Conservation (phyloP, 2,797 vertebrate species). For the Hypotaenidia philippensis region DNA sequence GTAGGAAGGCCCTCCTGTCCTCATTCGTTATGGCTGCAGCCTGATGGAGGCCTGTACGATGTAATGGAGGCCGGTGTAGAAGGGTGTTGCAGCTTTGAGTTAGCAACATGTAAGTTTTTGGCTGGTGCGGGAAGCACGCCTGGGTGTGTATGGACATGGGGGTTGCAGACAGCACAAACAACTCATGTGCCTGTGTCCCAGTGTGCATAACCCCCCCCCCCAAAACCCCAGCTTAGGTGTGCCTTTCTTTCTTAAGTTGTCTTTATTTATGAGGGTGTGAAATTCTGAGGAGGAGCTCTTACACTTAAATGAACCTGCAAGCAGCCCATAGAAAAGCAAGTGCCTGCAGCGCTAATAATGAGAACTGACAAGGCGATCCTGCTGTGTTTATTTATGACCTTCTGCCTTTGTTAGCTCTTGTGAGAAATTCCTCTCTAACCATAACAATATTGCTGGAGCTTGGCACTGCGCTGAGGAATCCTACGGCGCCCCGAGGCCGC, state of each 20-base stretch:
- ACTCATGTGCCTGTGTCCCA: not conserved
- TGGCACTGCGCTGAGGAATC: constrained; percentile 80
- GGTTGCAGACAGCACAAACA: not conserved
- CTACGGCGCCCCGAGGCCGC: constrained; percentile 74
- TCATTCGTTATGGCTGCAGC: constrained; percentile 1
- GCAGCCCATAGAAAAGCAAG: constrained; percentile 79
- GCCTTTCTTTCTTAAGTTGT: constrained; percentile 68
- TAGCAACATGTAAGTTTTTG: not conserved
- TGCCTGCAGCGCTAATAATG: constrained; percentile 85
- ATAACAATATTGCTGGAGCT: constrained; percentile 81
- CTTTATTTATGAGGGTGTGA: constrained; percentile 78
- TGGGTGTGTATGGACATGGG: accelerated
- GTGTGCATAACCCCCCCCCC: not conserved
- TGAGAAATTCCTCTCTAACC: constrained; percentile 86
- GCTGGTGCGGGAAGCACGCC: accelerated
- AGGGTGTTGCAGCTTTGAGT: not conserved
- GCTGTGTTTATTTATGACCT: constrained; percentile 89
- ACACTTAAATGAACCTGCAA: constrained; percentile 82
- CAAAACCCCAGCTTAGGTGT: not conserved
- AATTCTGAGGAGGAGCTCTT: constrained; percentile 78
- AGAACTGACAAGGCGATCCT: constrained; percentile 85
- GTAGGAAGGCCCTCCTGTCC: constrained; percentile 32
- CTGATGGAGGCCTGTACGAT: not conserved
- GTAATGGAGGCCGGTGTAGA: accelerated
- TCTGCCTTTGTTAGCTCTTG: constrained; percentile 87